Evolutionary conservation across 2,113 vertebrate genomes (phyloP), one percentile per base, ranked within the genome.

Genomic region (Triplophysa dalaica): DNA sequence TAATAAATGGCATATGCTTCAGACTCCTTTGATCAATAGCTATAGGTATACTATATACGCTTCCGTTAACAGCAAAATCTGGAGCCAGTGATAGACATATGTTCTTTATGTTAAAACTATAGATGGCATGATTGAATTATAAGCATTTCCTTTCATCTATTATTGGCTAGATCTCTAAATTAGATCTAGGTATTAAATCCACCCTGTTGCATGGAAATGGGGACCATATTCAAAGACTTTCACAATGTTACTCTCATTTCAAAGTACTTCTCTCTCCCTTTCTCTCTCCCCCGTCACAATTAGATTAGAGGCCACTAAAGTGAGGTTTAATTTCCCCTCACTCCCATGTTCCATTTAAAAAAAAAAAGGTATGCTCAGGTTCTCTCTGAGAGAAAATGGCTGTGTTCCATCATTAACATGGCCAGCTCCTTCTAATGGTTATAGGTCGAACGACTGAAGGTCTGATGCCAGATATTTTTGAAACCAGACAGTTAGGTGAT

Each of bases 261-360:
- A 67, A 17, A 21, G 33, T 8, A 38, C 33, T 33, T 66, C 75
- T 48, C 24, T 60, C 21, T 78, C n/a, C n/a, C 68, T 72, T 56
- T 62, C 56, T 10, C 38, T 24, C 45, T 43, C 38, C 1, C 41
- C 50, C 70, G 1, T 72, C 77, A 10, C 43, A 10, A 85, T 83
- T 81, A 69, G 74, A 85, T 83, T 81, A 81, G 68, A 73, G 80
- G 63, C 62, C 84, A 63, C 52, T 68, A 38, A 54, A 82, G 81
- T 73, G 72, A 70, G 73, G 56, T 56, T 22, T 82, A 77, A 82
- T 85, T 82, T 69, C 62, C 73, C 65, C 75, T 79, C 33, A 80
- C 24, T 45, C 45, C 69, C 63, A 54, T 66, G 52, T 52, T 52
- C 43, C 65, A 26, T 67, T 50, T 75, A 75, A 70, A 61, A 74